phyloP scores from a whole-genome alignment of 2,888 invertebrate species.

The Rhaphigaster nebulosa region DNA sequence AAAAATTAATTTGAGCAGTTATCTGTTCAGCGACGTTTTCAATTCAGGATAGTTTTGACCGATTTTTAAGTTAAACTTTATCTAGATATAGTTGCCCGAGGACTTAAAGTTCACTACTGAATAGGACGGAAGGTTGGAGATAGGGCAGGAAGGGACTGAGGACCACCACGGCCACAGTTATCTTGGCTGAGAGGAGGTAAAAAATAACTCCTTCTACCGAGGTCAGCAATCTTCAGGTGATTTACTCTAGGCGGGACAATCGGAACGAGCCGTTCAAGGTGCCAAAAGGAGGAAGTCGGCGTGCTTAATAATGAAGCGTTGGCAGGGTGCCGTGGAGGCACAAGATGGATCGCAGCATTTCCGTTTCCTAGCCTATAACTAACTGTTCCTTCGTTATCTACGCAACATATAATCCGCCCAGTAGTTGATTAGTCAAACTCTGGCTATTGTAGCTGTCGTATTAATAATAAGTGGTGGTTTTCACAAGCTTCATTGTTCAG shows the following conservation, averaged over 20 bases:
- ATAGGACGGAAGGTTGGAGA: neutral
- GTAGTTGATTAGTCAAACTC: slow-evolving; percentile 8
- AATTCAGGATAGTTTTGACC: too few relatives aligned
- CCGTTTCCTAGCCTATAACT: slow-evolving; percentile 47
- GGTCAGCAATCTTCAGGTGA: slow-evolving; percentile 29
- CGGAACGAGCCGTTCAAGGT: slow-evolving; percentile 50
- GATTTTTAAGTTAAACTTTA: neutral
- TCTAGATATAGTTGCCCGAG: neutral
- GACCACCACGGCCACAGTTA: slow-evolving; percentile 14
- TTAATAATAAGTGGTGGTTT: slow-evolving; percentile 5
- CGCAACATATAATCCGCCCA: slow-evolving; percentile 12
- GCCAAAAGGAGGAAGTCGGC: slow-evolving; percentile 51
- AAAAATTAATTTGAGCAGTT: neutral
- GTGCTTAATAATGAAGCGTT: slow-evolving; percentile 53
- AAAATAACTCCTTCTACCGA: slow-evolving; percentile 29
- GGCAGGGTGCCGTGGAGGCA: slow-evolving; percentile 31
- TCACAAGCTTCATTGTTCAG: neutral
- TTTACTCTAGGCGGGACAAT: slow-evolving; percentile 37
- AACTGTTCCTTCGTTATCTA: slow-evolving; percentile 19
- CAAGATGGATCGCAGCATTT: slow-evolving; percentile 36
- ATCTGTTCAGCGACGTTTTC: too few relatives aligned
- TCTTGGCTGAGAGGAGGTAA: neutral
- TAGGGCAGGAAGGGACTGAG: neutral
- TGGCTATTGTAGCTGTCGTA: neutral
- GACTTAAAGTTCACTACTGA: neutral